Percentiles rank a stretch among this genome's conserved stretches.
Evolutionary conservation across 2,113 vertebrate genomes (phyloP).

Genomic region (Xenopus borealis): DNA sequence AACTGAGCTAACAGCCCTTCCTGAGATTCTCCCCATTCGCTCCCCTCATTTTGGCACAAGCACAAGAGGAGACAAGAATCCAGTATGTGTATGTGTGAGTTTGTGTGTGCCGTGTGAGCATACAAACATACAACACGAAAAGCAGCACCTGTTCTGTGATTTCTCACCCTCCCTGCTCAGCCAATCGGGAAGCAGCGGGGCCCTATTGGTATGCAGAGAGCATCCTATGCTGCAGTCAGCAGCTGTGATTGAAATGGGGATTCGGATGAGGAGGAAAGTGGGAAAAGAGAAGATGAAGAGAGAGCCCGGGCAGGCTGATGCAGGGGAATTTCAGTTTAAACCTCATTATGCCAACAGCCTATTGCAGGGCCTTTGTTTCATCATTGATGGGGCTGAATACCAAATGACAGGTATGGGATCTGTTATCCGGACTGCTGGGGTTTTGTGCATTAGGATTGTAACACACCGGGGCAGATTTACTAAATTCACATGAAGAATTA

Average conservation of each 20-base stretch:
- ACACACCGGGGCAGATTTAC: too few species aligned
- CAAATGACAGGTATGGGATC: too few species aligned
- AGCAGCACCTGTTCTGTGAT: conserved; percentile 1
- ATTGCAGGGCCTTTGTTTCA: too few species aligned
- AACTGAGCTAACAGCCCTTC: background rate
- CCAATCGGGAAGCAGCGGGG: conserved; percentile 15
- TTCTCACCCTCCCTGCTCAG: conserved; percentile 14
- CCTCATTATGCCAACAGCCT: background rate
- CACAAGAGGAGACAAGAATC: conserved; percentile 8
- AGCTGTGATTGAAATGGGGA: conserved; percentile 43
- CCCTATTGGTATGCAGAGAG: conserved; percentile 37
- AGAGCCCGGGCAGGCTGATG: conserved; percentile 10
- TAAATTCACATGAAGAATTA: too few species aligned
- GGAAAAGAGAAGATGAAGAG: conserved; percentile 16
- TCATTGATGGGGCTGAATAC: too few species aligned
- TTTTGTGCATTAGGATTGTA: too few species aligned
- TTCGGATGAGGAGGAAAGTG: conserved; percentile 21
- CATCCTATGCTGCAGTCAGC: conserved; percentile 42
- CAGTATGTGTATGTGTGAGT: conserved; percentile 5
- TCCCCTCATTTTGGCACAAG: background rate
- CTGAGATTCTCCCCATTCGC: background rate
- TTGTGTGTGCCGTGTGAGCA: conserved; percentile 6
- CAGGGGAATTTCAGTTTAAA: conserved; percentile 24
- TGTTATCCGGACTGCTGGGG: too few species aligned
- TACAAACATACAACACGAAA: conserved; percentile 25